phyloP scores from a whole-genome alignment of 2,113 vertebrate genomes.

The Chionomys nivalis region DNA sequence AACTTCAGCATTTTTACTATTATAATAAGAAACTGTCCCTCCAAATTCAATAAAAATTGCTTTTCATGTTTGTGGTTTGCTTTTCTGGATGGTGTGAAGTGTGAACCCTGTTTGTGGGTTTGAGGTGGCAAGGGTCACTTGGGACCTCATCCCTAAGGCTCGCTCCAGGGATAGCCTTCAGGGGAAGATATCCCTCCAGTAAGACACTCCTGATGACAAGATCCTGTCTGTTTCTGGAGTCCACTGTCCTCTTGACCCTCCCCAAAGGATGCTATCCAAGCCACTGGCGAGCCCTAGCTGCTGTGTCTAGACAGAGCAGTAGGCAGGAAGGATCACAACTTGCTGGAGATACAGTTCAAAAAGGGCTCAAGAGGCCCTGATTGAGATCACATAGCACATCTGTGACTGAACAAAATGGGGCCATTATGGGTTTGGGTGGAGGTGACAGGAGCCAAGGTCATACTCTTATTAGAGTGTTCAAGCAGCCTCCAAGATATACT shows the following conservation, averaged over 20 bases:
- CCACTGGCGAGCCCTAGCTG: background rate
- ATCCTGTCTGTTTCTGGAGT: background rate
- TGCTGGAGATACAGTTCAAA: background rate
- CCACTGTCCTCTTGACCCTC: no score
- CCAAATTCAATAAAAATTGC: slow-evolving; percentile 88
- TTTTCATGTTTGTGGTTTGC: slow-evolving; percentile 83
- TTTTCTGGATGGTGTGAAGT: slow-evolving; percentile 33
- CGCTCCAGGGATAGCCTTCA: background rate
- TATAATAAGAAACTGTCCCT: slow-evolving; percentile 82
- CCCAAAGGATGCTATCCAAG: background rate
- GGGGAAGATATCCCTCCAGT: background rate
- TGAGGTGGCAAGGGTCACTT: background rate
- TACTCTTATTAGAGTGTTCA: no score
- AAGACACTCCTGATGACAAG: background rate
- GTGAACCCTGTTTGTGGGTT: background rate
- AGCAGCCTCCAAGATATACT: background rate
- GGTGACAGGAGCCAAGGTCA: background rate
- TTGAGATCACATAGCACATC: no score
- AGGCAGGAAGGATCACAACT: background rate
- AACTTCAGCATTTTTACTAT: slow-evolving; percentile 87
- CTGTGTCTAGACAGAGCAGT: background rate
- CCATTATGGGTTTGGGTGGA: background rate
- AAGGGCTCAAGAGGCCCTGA: background rate
- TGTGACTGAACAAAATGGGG: background rate
- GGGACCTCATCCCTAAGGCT: background rate